Conservation (phyloP, 2,113 vertebrate genomes). For the Trogon melanurus region DNA sequence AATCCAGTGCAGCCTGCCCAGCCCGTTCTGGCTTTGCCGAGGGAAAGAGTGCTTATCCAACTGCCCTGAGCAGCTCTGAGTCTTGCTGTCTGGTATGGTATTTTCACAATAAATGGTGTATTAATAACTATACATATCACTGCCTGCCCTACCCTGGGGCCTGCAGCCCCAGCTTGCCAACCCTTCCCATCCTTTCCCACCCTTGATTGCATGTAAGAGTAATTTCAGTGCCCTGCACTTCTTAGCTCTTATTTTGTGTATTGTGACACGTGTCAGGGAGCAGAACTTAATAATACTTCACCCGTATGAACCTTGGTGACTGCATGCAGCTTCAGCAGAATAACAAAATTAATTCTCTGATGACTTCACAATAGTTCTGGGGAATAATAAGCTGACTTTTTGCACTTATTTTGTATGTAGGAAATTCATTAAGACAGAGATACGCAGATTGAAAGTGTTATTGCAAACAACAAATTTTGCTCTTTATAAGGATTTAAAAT, state of each 20-base stretch:
- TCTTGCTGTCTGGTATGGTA: neutral
- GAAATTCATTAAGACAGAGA: neutral
- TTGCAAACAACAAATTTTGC: neutral
- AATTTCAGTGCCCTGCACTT: neutral
- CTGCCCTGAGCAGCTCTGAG: neutral
- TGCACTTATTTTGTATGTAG: neutral
- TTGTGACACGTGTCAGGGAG: neutral
- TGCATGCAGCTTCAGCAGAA: slow-evolving; percentile 40
- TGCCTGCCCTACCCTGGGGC: neutral
- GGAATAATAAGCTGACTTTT: slow-evolving; percentile 29
- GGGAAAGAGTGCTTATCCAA: rapidly evolving
- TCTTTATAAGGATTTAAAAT: slow-evolving; percentile 8
- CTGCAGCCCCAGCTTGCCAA: neutral
- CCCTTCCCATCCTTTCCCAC: neutral
- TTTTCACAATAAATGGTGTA: neutral
- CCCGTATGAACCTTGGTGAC: slow-evolving; percentile 14
- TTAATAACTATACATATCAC: neutral
- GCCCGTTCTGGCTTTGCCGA: neutral
- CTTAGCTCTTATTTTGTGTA: neutral
- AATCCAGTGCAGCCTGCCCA: neutral
- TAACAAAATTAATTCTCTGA: slow-evolving; percentile 48
- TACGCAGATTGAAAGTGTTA: neutral
- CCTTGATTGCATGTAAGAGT: neutral
- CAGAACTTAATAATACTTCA: slow-evolving; percentile 54
- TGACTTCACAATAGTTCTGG: slow-evolving; percentile 15